These are phyloP conservation scores for Cyphomyrus plagiostoma DNA, from an alignment of 2,113 vertebrate species.

Conservation along the genomic window DNA sequence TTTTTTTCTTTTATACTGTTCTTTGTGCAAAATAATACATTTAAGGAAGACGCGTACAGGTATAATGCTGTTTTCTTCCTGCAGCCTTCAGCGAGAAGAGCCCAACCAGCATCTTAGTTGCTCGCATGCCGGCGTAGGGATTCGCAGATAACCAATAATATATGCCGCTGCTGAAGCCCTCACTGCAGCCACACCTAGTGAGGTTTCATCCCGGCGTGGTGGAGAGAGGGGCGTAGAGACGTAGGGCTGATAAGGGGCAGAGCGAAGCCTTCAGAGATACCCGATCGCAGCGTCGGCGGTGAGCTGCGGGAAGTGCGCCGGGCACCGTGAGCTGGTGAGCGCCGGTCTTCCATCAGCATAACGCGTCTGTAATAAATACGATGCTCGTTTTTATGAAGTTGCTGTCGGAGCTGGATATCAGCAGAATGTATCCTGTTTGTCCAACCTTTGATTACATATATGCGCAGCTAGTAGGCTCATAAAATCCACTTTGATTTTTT, in stretches of 20 bases:
- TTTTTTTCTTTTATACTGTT: neutral
- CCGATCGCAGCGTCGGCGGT: neutral
- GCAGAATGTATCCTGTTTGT: neutral
- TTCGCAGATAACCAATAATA: neutral
- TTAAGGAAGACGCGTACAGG: too few relatives aligned
- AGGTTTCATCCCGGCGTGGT: neutral
- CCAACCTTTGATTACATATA: neutral
- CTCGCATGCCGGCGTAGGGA: neutral
- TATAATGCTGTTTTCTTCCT: neutral
- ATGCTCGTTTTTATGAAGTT: neutral
- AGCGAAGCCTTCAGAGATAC: neutral
- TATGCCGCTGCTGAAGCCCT: neutral
- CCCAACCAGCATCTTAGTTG: neutral
- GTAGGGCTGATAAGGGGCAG: neutral
- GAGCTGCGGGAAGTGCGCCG: neutral
- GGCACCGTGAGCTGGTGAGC: neutral
- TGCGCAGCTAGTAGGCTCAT: neutral
- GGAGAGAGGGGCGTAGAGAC: neutral
- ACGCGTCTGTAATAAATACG: neutral
- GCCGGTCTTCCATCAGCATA: neutral
- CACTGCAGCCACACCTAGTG: slow-evolving; percentile 8
- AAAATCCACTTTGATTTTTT: neutral
- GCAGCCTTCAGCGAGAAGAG: neutral
- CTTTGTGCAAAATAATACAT: neutral
- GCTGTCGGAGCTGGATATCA: neutral